phyloP scores from a whole-genome alignment of 2,797 vertebrate genomes.

The Trachops cirrhosus region DNA sequence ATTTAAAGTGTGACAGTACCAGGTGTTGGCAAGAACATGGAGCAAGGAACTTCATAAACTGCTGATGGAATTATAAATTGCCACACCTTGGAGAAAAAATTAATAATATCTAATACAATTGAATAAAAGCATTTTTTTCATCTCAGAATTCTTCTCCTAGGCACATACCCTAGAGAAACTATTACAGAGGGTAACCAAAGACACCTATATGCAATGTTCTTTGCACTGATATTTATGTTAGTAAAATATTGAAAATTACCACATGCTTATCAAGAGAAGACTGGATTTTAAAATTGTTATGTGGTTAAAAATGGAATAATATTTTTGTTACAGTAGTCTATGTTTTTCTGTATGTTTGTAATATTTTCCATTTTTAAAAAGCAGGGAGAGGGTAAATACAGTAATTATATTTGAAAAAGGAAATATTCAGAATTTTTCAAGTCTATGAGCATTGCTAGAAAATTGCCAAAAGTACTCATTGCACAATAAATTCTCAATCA shows the following conservation, averaged over 20 bases:
- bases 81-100: not conserved
- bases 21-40: not conserved
- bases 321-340: not conserved
- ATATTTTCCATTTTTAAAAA: conserved; percentile 11
- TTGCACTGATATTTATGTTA: not conserved
- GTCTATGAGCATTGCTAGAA: not conserved
- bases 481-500: conserved; percentile 49
- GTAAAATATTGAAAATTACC: conserved; percentile 21
- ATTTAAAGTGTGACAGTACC: not conserved
- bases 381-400: not conserved
- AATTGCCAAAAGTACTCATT: conserved; percentile 21
- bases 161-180: not conserved
- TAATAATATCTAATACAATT: not conserved
- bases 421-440: conserved; percentile 33
- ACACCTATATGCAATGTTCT: not conserved
- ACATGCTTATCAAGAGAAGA: not conserved
- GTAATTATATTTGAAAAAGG: conserved; percentile 8
- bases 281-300: not conserved
- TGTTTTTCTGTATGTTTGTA: conserved; percentile 3
- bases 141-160: not conserved
- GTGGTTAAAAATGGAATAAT: not conserved
- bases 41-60: not conserved
- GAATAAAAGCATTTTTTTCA: not conserved
- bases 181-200: not conserved
- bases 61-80: conserved; percentile 2